A percentile compares a stretch with the other conserved stretches of the same genome.
Evolutionary conservation across 2,888 invertebrate species (phyloP).

Genomic region (Drosophila pseudotalamancana): DNA sequence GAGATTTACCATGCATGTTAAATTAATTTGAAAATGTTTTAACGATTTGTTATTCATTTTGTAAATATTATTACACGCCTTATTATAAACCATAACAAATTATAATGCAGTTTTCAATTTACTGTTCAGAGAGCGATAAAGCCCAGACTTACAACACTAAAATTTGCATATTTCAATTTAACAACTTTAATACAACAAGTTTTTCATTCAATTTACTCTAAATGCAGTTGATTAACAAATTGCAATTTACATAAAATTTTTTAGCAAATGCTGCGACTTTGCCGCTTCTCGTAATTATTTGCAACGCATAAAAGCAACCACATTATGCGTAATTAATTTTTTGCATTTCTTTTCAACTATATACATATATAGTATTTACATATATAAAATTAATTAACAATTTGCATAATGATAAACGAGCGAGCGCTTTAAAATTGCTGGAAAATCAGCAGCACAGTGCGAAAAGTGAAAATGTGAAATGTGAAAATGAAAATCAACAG

Average conservation of each 20-base stretch:
- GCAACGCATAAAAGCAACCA: constrained; percentile 31
- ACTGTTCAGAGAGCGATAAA: constrained; percentile 4
- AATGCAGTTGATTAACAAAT: constrained; percentile 71
- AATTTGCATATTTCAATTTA: constrained; percentile 30
- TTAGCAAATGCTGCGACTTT: constrained; percentile 35
- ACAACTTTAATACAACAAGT: constrained; percentile 3
- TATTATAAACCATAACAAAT: constrained; percentile 15
- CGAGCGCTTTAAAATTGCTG: constrained; percentile 32
- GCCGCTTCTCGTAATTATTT: constrained; percentile 38
- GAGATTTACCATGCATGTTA: not conserved
- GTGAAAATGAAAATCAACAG: constrained; percentile 38
- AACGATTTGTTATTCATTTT: constrained; percentile 13
- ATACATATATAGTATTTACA: not conserved
- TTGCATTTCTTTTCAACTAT: not conserved
- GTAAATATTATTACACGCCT: constrained; percentile 9
- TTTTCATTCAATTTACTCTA: constrained; percentile 56
- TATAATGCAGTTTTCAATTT: constrained; percentile 17
- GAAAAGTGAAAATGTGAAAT: constrained; percentile 38
- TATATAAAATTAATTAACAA: constrained; percentile 61
- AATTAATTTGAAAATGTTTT: constrained; percentile 1
- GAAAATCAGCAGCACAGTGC: constrained; percentile 41
- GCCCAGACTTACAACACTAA: not conserved
- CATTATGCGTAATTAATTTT: constrained; percentile 45
- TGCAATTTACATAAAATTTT: constrained; percentile 54
- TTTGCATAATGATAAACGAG: constrained; percentile 68